Evolutionary conservation across 2,113 vertebrate genomes (phyloP).

Genomic region (Murina feae): DNA sequence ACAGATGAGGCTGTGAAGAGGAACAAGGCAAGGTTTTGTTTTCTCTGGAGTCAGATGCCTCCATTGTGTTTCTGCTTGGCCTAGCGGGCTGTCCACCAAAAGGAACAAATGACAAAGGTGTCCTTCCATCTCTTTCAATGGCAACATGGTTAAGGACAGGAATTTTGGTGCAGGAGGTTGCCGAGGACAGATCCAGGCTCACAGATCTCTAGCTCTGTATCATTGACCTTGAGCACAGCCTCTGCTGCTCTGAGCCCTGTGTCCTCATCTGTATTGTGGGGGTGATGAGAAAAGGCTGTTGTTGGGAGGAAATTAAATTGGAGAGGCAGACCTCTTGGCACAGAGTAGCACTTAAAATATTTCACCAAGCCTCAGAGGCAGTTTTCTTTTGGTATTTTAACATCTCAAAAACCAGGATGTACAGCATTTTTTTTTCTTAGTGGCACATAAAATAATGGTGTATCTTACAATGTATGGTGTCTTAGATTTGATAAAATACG

Average conservation of each 20-base stretch:
- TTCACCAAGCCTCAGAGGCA: background rate
- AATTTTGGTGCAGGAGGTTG: background rate
- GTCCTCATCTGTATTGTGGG: background rate
- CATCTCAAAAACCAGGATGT: background rate
- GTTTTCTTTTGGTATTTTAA: background rate
- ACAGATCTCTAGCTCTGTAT: background rate
- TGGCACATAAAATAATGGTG: background rate
- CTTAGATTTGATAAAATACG: background rate
- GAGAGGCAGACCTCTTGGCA: background rate
- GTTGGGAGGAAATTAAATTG: background rate
- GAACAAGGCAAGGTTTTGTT: background rate
- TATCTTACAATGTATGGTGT: background rate
- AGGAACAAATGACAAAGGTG: background rate
- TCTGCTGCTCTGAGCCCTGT: background rate
- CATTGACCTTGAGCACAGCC: background rate
- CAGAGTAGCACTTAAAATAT: background rate
- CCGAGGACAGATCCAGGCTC: background rate
- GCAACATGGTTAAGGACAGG: background rate
- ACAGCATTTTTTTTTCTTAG: background rate
- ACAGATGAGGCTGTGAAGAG: background rate
- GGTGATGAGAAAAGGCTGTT: background rate
- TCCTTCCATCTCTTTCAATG: background rate
- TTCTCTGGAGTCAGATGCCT: background rate
- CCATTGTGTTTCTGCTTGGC: background rate
- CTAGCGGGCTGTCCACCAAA: background rate